Percentiles rank a stretch among this genome's conserved stretches.
Conservation (phyloP, 2,888 invertebrate species). For the Archips crataeganus region DNA sequence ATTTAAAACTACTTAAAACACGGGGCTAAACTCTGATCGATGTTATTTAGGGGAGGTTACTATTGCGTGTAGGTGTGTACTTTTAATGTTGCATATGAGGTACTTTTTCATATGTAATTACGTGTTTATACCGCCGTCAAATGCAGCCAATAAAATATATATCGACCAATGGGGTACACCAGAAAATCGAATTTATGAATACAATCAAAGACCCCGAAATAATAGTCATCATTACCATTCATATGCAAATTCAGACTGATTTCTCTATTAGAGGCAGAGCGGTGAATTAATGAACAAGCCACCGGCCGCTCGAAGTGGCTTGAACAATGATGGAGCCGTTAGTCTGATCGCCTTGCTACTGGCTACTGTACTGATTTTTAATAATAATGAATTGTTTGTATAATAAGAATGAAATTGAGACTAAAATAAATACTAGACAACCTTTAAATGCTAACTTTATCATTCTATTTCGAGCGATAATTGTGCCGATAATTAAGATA, state of each 20-base stretch:
- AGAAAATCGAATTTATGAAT: background rate
- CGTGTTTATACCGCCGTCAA: background rate
- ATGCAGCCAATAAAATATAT: background rate
- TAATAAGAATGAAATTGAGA: background rate
- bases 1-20: too few species aligned
- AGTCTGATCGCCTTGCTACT: background rate
- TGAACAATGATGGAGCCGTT: slow-evolving; percentile 20
- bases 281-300: slow-evolving; percentile 25
- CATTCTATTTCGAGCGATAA: too few species aligned
- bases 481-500: too few species aligned
- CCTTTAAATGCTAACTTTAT: background rate
- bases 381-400: background rate
- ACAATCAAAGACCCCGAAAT: background rate
- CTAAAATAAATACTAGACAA: background rate
- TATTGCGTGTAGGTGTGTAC: too few species aligned
- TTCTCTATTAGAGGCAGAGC: slow-evolving; percentile 20
- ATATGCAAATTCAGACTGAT: slow-evolving; percentile 33
- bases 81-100: too few species aligned
- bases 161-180: background rate
- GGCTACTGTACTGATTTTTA: background rate
- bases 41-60: too few species aligned
- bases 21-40: too few species aligned
- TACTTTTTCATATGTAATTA: too few species aligned
- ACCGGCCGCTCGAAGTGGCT: background rate
- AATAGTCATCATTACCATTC: slow-evolving; percentile 16